phyloP scores from a whole-genome alignment of 2,113 vertebrate genomes.

The Lota lota region DNA sequence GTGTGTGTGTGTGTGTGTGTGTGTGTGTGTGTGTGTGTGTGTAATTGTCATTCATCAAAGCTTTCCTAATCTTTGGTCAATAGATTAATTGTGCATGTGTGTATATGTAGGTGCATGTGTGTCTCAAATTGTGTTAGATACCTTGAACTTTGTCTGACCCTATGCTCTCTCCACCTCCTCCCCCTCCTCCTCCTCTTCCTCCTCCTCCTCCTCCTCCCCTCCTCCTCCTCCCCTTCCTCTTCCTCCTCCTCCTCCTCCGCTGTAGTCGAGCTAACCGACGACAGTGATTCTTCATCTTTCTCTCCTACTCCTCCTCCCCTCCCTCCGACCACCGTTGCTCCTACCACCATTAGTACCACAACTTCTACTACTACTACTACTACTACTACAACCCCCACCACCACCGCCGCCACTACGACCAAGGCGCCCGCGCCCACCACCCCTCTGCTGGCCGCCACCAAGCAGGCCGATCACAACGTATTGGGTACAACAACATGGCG shows the following conservation, averaged over 20 bases:
- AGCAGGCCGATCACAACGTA: conserved; percentile 55
- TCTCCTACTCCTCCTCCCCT: conserved; percentile 58
- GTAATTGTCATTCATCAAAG: too few relatives aligned
- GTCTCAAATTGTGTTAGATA: not conserved
- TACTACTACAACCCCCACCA: conserved; percentile 38
- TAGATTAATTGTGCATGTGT: not conserved
- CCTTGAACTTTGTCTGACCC: conserved; percentile 15
- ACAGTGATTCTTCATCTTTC: conserved; percentile 38
- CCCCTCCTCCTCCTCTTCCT: conserved; percentile 9
- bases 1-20: too few relatives aligned
- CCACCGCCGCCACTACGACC: conserved; percentile 43
- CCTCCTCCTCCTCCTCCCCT: conserved; percentile 6
- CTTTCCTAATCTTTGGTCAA: too few relatives aligned
- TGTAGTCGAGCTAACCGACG: conserved; percentile 71
- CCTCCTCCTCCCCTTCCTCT: conserved; percentile 47
- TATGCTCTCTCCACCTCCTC: conserved; percentile 8
- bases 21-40: too few relatives aligned
- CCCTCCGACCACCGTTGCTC: conserved; percentile 53
- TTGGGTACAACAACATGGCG: conserved; percentile 69
- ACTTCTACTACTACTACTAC: conserved; percentile 39
- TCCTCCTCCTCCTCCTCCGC: conserved; percentile 53
- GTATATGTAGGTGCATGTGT: not conserved
- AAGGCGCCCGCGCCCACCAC: conserved; percentile 50
- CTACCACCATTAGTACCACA: conserved; percentile 58
- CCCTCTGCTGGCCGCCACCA: conserved; percentile 68